Conservation (phyloP, 37 sponge, comb jelly and placozoan species). For the Tethya wilhelma region DNA sequence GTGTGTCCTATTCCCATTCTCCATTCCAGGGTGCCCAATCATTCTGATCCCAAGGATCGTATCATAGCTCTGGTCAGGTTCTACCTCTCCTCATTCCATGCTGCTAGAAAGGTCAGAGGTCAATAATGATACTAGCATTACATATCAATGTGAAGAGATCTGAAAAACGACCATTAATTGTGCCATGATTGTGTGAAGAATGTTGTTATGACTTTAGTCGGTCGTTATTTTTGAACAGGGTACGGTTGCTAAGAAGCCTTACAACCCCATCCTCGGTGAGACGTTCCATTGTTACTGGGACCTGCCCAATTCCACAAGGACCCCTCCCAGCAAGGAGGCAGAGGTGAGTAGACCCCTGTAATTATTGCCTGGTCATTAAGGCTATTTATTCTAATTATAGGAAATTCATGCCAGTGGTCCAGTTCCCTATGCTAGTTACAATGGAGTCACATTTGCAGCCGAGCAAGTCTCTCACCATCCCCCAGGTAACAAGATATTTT, state of each 20-base stretch:
- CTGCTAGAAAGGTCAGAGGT: constrained; percentile 79
- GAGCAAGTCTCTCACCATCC: constrained; percentile 99
- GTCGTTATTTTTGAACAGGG: too few species aligned
- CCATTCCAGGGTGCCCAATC: constrained; percentile 69
- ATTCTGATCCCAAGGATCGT: constrained; percentile 72
- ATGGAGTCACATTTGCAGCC: constrained; percentile 86
- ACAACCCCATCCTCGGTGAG: constrained; percentile 98
- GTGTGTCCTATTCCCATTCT: not conserved
- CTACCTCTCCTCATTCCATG: constrained; percentile 95
- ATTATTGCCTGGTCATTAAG: not conserved
- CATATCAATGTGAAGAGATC: not conserved
- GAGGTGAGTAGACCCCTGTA: constrained; percentile 8
- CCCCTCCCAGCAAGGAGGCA: constrained; percentile 30
- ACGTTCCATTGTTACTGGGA: constrained; percentile 95
- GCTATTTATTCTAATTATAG: constrained; percentile 2
- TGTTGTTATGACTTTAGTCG: too few species aligned
- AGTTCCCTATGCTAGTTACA: constrained; percentile 74
- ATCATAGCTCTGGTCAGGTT: constrained; percentile 79
- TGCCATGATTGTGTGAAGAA: too few species aligned
- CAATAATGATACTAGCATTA: not conserved
- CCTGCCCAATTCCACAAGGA: constrained; percentile 60
- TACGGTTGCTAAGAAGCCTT: constrained; percentile 95
- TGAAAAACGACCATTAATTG: too few species aligned
- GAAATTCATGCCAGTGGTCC: constrained; percentile 71
- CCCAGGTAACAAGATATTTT: too few species aligned